A percentile compares a stretch with the other conserved stretches of the same genome.
Evolutionary conservation across 2,797 vertebrate genomes (phyloP).

Genomic region (Sibirionetta formosa): DNA sequence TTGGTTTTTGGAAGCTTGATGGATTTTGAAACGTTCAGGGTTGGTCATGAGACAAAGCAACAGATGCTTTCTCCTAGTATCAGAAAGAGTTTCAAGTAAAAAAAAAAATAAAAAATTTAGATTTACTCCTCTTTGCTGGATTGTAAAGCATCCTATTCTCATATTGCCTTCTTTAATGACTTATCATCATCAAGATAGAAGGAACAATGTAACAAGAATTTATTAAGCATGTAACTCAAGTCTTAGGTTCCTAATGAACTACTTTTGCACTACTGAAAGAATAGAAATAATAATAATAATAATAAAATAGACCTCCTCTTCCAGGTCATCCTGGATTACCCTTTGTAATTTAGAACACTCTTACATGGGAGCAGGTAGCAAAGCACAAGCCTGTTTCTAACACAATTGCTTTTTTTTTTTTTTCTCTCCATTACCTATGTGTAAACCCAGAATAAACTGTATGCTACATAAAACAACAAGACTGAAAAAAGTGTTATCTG

Average conservation of each 20-base stretch:
- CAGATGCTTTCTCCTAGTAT: neutral
- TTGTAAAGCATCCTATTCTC: neutral
- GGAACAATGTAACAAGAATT: neutral
- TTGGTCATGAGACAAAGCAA: neutral
- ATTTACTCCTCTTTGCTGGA: neutral
- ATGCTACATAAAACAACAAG: neutral
- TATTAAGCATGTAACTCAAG: neutral
- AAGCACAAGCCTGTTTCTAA: neutral
- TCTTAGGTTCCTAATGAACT: neutral
- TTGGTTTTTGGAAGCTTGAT: neutral
- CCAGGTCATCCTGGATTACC: neutral
- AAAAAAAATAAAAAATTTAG: neutral
- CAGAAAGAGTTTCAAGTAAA: neutral
- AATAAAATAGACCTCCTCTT: neutral
- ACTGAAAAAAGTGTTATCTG: neutral
- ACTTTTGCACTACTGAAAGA: neutral
- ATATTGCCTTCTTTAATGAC: neutral
- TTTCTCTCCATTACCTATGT: neutral
- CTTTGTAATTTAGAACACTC: neutral
- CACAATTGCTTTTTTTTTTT: neutral
- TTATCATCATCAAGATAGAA: neutral
- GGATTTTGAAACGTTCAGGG: neutral
- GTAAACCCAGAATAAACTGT: neutral
- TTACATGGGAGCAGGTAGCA: accelerated
- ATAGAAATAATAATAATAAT: neutral